Evolutionary conservation across 2,888 invertebrate species (phyloP), one percentile per base, ranked within the genome.

Genomic region (Eueremaeus valkanovi): DNA sequence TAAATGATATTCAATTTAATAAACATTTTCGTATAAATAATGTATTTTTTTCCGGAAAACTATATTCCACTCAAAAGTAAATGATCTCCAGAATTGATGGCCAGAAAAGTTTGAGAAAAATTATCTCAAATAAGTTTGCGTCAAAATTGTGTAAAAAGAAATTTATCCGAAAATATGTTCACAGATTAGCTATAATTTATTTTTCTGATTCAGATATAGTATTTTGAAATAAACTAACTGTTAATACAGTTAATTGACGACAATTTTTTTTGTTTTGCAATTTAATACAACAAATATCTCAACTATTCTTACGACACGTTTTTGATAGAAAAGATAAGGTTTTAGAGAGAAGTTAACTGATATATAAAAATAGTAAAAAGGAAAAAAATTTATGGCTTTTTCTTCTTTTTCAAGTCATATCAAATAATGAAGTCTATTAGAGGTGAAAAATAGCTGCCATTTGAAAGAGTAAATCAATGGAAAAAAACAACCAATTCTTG

Each of bases 351-450:
- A 45, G 45, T 16, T 45, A 45, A 16, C 8, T 16, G 5, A 36
- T 36, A 16, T 45, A 16, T 45, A 18, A 16, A 45, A 45, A 45
- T 13, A 45, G 13, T 2, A 58, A 58, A 58, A 18, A 31, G 29
- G 58, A 16, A 9, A 58, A 29, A 29, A 58, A 58, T 58, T 58
- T 29, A 58, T 58, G 58, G 18, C 29, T 18, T 58, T 58, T 58
- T 55, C 21, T 55, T 55, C 9, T 27, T 29, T 49, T 11, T 31
- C 16, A 58, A 58, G 29, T 58, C 58, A 29, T 58, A 58, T 31
- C 58, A 58, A 58, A 58, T 58, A 58, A 58, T 58, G 58, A 58
- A 55, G 29, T 58, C 58, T 16, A 58, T 58, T 58, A 58, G 58
- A 24, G 29, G 29, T 58, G 29, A 58, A 58, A 58, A 58, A 58